phyloP scores from a whole-genome alignment of 2,888 invertebrate genomes.

The Rhagonycha lutea region DNA sequence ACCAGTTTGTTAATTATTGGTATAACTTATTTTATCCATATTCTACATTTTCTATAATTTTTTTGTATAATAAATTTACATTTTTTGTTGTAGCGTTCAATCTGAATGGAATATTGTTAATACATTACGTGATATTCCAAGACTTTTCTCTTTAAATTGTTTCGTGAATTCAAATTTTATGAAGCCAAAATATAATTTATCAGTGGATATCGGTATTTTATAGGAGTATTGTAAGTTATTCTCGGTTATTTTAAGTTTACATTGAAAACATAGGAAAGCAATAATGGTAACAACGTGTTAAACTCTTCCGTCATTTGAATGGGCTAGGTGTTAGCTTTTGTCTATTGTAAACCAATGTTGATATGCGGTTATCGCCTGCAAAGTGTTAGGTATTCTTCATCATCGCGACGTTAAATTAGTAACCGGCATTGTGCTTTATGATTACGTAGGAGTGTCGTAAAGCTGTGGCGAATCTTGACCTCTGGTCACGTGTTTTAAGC shows the following conservation, averaged over 20 bases:
- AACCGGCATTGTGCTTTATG: slow-evolving; percentile 23
- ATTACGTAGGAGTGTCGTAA: slow-evolving; percentile 17
- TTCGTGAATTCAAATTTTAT: background rate
- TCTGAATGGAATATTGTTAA: background rate
- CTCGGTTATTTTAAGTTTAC: slow-evolving; percentile 6
- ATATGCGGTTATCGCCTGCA: slow-evolving; percentile 16
- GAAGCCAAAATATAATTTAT: background rate
- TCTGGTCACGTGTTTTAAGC: slow-evolving; percentile 13
- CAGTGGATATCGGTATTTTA: background rate
- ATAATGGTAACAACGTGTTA: slow-evolving; percentile 9
- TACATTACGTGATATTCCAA: slow-evolving; percentile 5
- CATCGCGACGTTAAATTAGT: slow-evolving; percentile 20
- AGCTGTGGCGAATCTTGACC: slow-evolving; percentile 19
- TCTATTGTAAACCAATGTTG: slow-evolving; percentile 17
- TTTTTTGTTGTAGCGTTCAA: background rate
- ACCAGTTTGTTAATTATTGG: background rate
- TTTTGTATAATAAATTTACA: background rate
- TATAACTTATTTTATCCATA: background rate
- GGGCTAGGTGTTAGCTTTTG: slow-evolving; percentile 13
- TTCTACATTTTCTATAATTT: background rate
- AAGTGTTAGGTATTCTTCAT: slow-evolving; percentile 19
- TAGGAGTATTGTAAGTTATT: slow-evolving; percentile 1
- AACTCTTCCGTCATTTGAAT: slow-evolving; percentile 17
- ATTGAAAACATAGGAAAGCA: slow-evolving; percentile 8
- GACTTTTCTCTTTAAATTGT: background rate